These are phyloP conservation scores for Masticophis lateralis DNA, from an alignment of 2,797 vertebrate species.

Conservation along the genomic window DNA sequence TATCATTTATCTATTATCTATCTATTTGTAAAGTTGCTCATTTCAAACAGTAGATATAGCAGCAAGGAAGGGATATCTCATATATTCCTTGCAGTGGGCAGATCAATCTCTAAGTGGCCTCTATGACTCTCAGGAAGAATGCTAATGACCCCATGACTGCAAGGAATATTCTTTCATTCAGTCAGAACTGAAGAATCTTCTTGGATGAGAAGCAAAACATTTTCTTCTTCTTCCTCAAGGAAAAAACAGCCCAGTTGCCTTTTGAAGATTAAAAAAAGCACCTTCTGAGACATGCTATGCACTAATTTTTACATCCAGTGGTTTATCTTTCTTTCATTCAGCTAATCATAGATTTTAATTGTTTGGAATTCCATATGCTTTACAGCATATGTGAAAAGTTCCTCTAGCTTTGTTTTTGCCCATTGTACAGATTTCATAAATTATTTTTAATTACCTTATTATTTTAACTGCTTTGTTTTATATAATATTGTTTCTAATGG, in stretches of 20 bases:
- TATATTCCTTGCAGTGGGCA: neutral
- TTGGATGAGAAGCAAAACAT: neutral
- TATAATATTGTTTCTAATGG: constrained; percentile 15
- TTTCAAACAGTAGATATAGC: neutral
- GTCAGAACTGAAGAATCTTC: neutral
- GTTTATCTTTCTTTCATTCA: constrained; percentile 13
- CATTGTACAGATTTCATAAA: constrained; percentile 57
- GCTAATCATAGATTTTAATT: constrained; percentile 45
- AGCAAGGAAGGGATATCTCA: neutral
- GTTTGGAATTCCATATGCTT: constrained; percentile 53
- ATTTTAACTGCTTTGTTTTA: constrained; percentile 30
- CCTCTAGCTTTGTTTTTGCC: constrained; percentile 22
- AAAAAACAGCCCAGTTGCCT: neutral
- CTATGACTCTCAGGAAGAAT: neutral
- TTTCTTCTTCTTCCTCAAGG: neutral
- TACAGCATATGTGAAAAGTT: constrained; percentile 54
- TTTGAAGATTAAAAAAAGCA: neutral
- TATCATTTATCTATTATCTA: too few species aligned
- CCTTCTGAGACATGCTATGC: neutral
- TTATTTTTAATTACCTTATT: constrained; percentile 28
- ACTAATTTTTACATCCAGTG: constrained; percentile 6
- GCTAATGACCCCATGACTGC: neutral
- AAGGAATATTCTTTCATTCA: neutral
- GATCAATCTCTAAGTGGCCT: too few species aligned
- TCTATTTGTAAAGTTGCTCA: neutral